Evolutionary conservation across 2,888 invertebrate species (phyloP).

Genomic region (Isotomurus palustris): DNA sequence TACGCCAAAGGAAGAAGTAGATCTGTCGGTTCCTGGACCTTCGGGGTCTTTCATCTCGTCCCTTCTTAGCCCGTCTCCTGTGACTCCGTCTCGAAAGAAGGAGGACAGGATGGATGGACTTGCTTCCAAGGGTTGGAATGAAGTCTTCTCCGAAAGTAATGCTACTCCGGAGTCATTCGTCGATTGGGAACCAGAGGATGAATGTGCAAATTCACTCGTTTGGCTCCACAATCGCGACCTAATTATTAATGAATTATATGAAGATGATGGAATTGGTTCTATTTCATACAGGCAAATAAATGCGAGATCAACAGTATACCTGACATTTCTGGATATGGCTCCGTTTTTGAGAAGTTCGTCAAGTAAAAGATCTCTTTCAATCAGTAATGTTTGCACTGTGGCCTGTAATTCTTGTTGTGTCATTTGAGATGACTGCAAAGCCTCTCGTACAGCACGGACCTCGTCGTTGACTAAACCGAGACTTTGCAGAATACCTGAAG

Average conservation of each 20-base stretch:
- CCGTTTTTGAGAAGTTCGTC: constrained; percentile 47
- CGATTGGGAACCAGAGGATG: constrained; percentile 47
- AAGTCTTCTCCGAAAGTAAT: constrained; percentile 43
- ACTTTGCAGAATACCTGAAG: constrained; percentile 47
- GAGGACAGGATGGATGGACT: background rate
- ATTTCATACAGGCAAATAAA: too few relatives aligned
- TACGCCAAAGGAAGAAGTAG: background rate
- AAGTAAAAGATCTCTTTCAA: constrained; percentile 45
- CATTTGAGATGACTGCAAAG: constrained; percentile 45
- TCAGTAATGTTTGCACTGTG: constrained; percentile 41
- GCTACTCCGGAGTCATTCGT: constrained; percentile 48
- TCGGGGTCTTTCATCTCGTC: background rate
- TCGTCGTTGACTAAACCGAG: constrained; percentile 47
- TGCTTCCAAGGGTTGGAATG: constrained; percentile 4
- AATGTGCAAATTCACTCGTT: constrained; percentile 29
- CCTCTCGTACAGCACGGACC: constrained; percentile 43
- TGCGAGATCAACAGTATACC: constrained; percentile 45
- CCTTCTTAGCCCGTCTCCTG: background rate
- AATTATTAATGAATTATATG: too few relatives aligned
- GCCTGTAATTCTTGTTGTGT: constrained; percentile 45
- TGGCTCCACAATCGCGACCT: constrained; percentile 33
- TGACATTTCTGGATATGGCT: constrained; percentile 45
- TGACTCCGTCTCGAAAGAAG: background rate
- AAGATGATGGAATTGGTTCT: too few relatives aligned
- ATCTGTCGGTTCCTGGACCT: background rate